Conservation (phyloP, 2,888 invertebrate genomes). For the Spodoptera littoralis region DNA sequence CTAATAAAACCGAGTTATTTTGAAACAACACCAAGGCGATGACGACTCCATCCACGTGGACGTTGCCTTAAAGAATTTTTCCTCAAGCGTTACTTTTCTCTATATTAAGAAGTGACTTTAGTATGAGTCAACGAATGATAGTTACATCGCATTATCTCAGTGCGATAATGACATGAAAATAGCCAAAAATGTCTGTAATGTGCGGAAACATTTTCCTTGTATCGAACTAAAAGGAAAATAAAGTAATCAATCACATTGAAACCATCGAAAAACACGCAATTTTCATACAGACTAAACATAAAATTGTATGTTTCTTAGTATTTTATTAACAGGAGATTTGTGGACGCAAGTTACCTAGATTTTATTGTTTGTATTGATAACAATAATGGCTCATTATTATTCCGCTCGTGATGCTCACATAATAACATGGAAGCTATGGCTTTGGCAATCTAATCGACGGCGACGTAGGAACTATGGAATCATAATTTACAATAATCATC, state of each 20-base stretch:
- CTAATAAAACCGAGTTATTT: slow-evolving; percentile 8
- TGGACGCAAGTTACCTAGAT: slow-evolving; percentile 33
- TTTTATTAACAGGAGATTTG: slow-evolving; percentile 8
- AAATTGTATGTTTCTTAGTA: slow-evolving; percentile 15
- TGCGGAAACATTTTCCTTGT: slow-evolving; percentile 1
- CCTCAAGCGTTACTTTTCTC: not conserved
- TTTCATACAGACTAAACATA: no score
- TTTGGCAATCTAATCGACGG: slow-evolving; percentile 57
- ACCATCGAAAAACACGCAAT: no score
- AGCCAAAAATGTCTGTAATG: slow-evolving; percentile 10
- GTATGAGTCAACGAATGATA: slow-evolving; percentile 32
- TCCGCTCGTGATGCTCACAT: slow-evolving; percentile 57
- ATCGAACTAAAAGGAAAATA: not conserved
- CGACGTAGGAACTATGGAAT: slow-evolving; percentile 52
- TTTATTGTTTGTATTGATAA: slow-evolving; percentile 49
- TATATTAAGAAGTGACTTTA: slow-evolving; percentile 4
- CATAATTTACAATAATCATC: slow-evolving; percentile 49
- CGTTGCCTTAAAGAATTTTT: no score
- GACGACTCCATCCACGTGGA: no score
- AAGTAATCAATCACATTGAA: no score
- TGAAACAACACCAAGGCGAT: slow-evolving; percentile 5
- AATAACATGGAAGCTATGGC: slow-evolving; percentile 57
- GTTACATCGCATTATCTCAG: slow-evolving; percentile 25
- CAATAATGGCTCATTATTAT: slow-evolving; percentile 58
- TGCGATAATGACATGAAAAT: slow-evolving; percentile 30